These are phyloP conservation scores for Serinus canaria DNA, from an alignment of 2,113 vertebrate genomes.

Conservation along the genomic window DNA sequence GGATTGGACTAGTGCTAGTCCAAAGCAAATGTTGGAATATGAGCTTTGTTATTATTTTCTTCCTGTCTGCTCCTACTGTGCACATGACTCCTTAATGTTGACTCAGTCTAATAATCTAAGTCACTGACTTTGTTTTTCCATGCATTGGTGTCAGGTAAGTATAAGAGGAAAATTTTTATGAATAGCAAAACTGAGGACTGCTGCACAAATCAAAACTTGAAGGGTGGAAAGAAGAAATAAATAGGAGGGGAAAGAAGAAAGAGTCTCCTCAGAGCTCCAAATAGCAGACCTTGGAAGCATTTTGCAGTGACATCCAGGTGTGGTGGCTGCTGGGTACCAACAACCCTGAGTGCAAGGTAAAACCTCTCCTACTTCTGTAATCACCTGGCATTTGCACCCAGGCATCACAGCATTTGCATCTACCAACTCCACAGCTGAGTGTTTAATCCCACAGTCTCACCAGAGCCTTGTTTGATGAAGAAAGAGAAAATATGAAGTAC, in stretches of 20 bases:
- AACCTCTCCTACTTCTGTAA: background rate
- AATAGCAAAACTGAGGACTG: background rate
- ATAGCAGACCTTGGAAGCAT: background rate
- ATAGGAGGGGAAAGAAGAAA: accelerated
- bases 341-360: background rate
- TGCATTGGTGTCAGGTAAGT: background rate
- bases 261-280: background rate
- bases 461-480: background rate
- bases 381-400: background rate
- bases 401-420: background rate
- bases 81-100: background rate
- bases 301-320: background rate
- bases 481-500: background rate
- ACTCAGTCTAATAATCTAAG: background rate
- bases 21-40: background rate
- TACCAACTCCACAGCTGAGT: background rate
- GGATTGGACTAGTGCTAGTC: background rate
- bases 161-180: background rate
- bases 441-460: background rate
- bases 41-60: background rate
- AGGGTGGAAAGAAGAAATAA: background rate
- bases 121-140: background rate
- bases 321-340: background rate
- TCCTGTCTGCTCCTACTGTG: background rate
- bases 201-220: background rate